These are phyloP conservation scores for Ia io DNA, from an alignment of 2,113 vertebrate species.

Conservation along the genomic window DNA sequence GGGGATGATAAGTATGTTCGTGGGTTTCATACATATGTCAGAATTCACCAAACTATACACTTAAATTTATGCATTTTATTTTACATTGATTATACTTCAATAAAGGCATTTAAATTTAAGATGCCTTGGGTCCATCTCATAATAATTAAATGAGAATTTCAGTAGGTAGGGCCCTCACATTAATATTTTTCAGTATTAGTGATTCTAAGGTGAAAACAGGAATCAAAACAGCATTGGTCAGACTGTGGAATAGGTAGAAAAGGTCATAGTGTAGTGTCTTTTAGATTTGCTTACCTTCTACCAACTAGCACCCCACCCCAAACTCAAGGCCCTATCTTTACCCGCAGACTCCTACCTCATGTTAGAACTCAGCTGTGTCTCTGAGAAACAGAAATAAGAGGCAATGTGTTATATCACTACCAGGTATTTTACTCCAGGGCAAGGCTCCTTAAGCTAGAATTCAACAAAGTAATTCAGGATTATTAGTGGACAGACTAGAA, in stretches of 20 bases:
- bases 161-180: neutral
- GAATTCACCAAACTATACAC: neutral
- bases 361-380: neutral
- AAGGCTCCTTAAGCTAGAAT: neutral
- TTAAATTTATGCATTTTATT: neutral
- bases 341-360: neutral
- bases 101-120: neutral
- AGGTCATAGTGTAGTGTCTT: neutral
- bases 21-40: neutral
- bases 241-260: neutral
- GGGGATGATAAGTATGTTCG: neutral
- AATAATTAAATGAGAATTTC: conserved; percentile 21
- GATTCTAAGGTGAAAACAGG: neutral
- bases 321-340: neutral
- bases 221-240: neutral
- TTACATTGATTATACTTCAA: neutral
- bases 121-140: neutral
- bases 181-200: neutral
- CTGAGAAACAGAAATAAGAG: neutral
- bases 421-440: neutral
- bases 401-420: neutral
- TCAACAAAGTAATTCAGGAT: neutral
- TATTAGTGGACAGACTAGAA: neutral
- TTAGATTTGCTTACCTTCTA: neutral
- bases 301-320: neutral